Evolutionary conservation across 2,888 invertebrate genomes (phyloP).

Genomic region (Drosophila aldrichi): DNA sequence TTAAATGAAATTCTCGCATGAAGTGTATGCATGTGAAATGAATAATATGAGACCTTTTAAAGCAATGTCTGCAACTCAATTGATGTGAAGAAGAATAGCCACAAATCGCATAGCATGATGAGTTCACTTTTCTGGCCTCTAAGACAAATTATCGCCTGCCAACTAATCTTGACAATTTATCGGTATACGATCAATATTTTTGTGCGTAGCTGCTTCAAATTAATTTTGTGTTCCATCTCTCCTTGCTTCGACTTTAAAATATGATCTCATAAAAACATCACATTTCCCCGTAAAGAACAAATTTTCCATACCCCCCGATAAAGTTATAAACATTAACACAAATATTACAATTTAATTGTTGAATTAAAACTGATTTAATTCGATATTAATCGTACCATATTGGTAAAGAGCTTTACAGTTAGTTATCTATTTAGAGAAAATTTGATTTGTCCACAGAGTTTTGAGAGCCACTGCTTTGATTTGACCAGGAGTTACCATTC

Average conservation of each 20-base stretch:
- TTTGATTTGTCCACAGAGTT: constrained; percentile 73
- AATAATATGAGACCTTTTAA: too few relatives aligned
- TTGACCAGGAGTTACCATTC: constrained; percentile 78
- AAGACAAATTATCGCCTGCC: not conserved
- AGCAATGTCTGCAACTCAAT: too few relatives aligned
- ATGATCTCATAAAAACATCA: not conserved
- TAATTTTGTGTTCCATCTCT: too few relatives aligned
- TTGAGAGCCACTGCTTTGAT: constrained; percentile 77
- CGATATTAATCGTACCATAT: constrained; percentile 41
- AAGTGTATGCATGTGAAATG: too few relatives aligned
- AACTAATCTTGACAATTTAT: not conserved
- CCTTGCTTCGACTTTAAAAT: too few relatives aligned
- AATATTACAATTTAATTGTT: constrained; percentile 44
- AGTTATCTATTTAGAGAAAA: constrained; percentile 54
- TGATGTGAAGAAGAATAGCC: too few relatives aligned
- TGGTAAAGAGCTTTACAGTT: constrained; percentile 30
- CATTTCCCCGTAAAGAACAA: not conserved
- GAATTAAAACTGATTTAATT: constrained; percentile 22
- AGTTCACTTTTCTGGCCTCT: not conserved
- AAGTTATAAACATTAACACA: constrained; percentile 42
- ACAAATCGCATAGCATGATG: too few relatives aligned
- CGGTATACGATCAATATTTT: too few relatives aligned
- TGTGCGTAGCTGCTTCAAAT: too few relatives aligned
- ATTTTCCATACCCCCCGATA: not conserved
- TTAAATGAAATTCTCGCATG: too few relatives aligned